Evolutionary conservation across 2,797 vertebrate species (phyloP).

Genomic region (Melanogrammus aeglefinus): DNA sequence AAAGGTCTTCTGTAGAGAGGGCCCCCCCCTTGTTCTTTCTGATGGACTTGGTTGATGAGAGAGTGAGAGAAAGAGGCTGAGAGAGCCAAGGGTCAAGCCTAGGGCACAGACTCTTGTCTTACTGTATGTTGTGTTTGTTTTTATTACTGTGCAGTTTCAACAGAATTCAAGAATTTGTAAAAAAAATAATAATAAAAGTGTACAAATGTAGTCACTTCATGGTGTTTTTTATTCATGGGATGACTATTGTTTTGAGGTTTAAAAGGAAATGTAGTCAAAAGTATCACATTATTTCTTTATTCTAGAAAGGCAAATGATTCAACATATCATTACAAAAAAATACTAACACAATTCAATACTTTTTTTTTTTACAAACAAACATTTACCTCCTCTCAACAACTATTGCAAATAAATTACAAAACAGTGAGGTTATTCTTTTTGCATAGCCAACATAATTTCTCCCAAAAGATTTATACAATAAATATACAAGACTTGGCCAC

Average conservation of each 20-base stretch:
- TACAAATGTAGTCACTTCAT: background rate
- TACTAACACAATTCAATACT: conserved; percentile 51
- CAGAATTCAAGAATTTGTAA: conserved; percentile 67
- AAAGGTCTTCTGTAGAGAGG: background rate
- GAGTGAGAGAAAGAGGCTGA: background rate
- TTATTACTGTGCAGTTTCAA: conserved; percentile 48
- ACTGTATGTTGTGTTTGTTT: conserved; percentile 28
- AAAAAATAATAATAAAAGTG: conserved; percentile 21
- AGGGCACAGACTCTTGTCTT: conserved; percentile 19
- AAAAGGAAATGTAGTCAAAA: conserved; percentile 9
- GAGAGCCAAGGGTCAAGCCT: too few relatives aligned
- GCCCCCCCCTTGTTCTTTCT: background rate
- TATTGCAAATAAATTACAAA: conserved; percentile 80
- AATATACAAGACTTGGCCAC: conserved; percentile 62
- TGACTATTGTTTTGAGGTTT: background rate
- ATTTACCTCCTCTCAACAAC: conserved; percentile 53
- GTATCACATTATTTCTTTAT: conserved; percentile 59
- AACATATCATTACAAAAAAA: conserved; percentile 57
- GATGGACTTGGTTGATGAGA: background rate
- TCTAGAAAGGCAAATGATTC: conserved; percentile 64
- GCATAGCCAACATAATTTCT: conserved; percentile 81
- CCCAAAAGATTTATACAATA: conserved; percentile 69
- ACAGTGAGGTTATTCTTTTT: conserved; percentile 62
- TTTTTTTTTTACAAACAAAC: conserved; percentile 60
- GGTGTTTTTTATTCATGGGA: background rate